Conservation (phyloP, 2,113 vertebrate genomes). For the Cephalopterus ornatus region DNA sequence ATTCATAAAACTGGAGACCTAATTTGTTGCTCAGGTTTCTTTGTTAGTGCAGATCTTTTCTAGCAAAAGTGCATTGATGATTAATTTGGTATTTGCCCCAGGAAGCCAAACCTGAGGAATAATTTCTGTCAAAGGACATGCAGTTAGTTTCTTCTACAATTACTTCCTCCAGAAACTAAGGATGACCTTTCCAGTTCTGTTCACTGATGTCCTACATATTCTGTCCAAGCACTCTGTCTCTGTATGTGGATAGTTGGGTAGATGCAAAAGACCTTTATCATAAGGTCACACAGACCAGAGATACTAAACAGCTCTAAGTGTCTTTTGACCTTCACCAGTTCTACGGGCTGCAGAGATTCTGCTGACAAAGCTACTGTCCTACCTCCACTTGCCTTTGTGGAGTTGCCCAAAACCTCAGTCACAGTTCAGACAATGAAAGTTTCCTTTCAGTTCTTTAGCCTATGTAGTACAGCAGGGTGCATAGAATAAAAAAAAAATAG, state of each 20-base stretch:
- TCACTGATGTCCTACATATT: not conserved
- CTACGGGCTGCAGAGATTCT: not conserved
- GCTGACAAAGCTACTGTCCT: not conserved
- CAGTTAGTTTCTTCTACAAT: not conserved
- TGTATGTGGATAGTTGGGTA: not conserved
- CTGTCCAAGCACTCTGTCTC: not conserved
- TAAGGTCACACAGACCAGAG: not conserved
- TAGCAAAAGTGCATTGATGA: not conserved
- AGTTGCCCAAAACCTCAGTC: not conserved
- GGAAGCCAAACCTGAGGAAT: not conserved
- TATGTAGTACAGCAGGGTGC: fast-evolving
- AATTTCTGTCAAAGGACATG: not conserved
- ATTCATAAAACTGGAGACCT: not conserved
- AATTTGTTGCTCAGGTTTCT: not conserved
- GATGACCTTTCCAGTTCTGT: not conserved
- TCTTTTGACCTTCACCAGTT: not conserved
- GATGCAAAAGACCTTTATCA: not conserved
- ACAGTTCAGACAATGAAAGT: not conserved
- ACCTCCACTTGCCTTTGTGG: not conserved
- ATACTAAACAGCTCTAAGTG: not conserved
- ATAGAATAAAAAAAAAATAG: not conserved
- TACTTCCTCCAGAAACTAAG: not conserved
- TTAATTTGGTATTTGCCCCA: not conserved
- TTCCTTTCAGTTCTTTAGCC: not conserved
- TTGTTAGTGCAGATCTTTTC: not conserved